Evolutionary conservation across 1,140 invertebrate species (phyloP).

Genomic region (Orius insidiosus): DNA sequence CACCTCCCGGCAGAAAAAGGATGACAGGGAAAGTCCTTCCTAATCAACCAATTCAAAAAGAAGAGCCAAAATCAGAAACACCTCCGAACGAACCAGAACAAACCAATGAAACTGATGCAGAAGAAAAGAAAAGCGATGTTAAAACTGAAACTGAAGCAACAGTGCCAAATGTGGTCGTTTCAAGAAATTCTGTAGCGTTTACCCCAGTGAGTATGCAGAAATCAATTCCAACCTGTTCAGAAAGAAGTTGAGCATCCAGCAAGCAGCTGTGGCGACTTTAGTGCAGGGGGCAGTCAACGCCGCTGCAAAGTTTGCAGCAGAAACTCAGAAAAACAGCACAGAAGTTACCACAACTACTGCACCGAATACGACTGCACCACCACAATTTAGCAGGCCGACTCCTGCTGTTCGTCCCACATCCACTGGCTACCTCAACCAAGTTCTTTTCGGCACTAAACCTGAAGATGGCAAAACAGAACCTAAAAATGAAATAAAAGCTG

Average conservation of each 20-base stretch:
- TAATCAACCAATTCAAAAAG: conserved; percentile 19
- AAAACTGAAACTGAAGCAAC: background rate
- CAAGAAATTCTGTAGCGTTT: conserved; percentile 11
- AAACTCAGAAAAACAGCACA: conserved; percentile 14
- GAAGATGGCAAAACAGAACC: conserved; percentile 1
- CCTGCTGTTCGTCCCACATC: background rate
- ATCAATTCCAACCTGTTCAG: conserved; percentile 12
- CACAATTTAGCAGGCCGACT: background rate
- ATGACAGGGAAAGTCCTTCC: conserved; percentile 21
- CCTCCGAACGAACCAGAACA: conserved; percentile 27
- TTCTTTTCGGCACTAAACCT: too few relatives aligned
- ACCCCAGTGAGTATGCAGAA: conserved; percentile 16
- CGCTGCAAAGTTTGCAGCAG: conserved; percentile 18
- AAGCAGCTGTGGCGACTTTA: conserved; percentile 20
- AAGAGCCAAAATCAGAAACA: conserved; percentile 19
- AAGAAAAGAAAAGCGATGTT: background rate
- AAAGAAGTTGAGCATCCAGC: conserved; percentile 14
- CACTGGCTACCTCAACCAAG: background rate
- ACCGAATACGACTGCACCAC: background rate
- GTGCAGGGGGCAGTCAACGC: conserved; percentile 23
- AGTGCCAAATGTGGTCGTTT: conserved; percentile 13
- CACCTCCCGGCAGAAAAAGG: conserved; percentile 19
- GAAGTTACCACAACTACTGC: background rate
- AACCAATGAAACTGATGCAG: background rate
- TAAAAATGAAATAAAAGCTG: too few relatives aligned